These are phyloP conservation scores for Lepidochrysops patricia DNA, from an alignment of 2,888 invertebrate species.

Conservation along the genomic window DNA sequence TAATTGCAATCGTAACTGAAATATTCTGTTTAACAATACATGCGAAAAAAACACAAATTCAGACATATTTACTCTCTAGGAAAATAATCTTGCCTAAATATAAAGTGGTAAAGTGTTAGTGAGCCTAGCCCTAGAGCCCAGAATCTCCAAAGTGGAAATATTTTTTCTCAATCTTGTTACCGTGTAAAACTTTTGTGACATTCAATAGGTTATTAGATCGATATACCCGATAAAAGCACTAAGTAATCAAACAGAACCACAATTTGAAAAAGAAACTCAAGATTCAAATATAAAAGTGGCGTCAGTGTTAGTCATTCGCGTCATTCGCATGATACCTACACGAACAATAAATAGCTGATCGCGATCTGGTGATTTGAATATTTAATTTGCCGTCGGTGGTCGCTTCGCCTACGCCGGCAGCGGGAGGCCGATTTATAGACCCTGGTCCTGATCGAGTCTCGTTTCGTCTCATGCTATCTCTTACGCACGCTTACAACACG, in stretches of 20 bases:
- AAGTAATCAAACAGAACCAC: no score
- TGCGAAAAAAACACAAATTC: not conserved
- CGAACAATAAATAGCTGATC: not conserved
- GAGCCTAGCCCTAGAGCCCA: no score
- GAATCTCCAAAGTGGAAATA: no score
- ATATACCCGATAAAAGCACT: no score
- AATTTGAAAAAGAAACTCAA: not conserved
- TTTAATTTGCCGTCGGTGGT: constrained; percentile 11
- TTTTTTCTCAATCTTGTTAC: no score
- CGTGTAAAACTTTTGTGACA: no score
- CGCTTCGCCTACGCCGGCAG: constrained; percentile 33
- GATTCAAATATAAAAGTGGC: no score
- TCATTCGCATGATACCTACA: not conserved
- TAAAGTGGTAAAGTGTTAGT: no score
- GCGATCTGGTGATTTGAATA: constrained; percentile 2
- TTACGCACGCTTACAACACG: no score
- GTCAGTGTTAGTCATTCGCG: not conserved
- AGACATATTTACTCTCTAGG: not conserved
- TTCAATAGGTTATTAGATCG: no score
- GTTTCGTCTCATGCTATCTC: no score
- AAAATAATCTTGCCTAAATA: not conserved
- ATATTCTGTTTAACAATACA: not conserved
- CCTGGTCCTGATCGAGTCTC: no score
- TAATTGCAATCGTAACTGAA: not conserved
- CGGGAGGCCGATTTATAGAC: constrained; percentile 38